Percentiles rank a stretch among this genome's conserved stretches.
phyloP scores from a whole-genome alignment of 1,140 invertebrate genomes.

The Scaptomyza montana region DNA sequence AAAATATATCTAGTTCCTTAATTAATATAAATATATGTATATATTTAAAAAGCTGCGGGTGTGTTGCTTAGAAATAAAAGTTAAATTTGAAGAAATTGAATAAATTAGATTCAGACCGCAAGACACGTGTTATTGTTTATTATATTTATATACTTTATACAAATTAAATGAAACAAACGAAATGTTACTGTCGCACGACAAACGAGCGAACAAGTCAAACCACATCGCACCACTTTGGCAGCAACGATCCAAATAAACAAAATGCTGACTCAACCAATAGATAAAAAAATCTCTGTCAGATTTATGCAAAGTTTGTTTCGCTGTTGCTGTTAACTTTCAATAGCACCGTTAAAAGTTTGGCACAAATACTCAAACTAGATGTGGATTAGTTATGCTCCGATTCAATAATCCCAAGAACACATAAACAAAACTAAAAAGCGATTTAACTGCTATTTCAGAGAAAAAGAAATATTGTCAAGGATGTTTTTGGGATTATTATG shows the following conservation, averaged over 20 bases:
- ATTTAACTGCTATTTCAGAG: constrained; percentile 13
- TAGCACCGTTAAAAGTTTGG: constrained; percentile 15
- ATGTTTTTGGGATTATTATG: background rate
- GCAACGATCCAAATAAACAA: constrained; percentile 16
- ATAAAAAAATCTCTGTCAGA: constrained; percentile 9
- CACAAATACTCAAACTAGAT: background rate
- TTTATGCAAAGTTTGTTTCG: constrained; percentile 8
- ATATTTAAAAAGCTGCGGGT: too few species aligned
- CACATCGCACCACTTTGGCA: constrained; percentile 1
- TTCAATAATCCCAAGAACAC: background rate
- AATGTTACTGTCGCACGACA: constrained; percentile 33
- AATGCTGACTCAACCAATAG: constrained; percentile 27
- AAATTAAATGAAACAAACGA: constrained; percentile 34
- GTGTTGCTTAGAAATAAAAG: background rate
- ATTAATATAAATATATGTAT: too few species aligned
- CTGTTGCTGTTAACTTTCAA: constrained; percentile 16
- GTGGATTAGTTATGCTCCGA: background rate
- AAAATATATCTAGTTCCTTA: background rate
- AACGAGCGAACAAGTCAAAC: constrained; percentile 11
- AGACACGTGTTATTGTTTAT: constrained; percentile 60
- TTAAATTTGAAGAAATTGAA: constrained; percentile 14
- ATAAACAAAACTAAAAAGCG: constrained; percentile 11
- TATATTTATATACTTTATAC: constrained; percentile 17
- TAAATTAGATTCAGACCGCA: constrained; percentile 12
- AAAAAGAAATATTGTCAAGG: constrained; percentile 10